Base-by-base conservation (phyloP, 2,888 invertebrate genomes). In the Phymatocera aterrima region DNA sequence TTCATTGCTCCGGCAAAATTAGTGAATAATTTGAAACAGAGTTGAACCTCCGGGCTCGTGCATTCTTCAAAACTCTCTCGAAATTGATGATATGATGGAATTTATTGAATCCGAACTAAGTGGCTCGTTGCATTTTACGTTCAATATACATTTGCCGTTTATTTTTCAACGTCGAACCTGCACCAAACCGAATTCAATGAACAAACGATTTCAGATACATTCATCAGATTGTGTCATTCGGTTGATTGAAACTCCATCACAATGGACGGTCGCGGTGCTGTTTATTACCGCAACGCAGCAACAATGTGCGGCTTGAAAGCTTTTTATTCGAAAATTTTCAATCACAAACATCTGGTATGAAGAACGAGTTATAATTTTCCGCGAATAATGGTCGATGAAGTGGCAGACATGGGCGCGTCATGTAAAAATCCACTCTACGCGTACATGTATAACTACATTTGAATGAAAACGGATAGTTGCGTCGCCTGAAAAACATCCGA, bases 381-480 rank as follows among this genome's bases (percentile, higher is more conserved):
- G 34, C 34, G 34, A 51, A 72, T 72, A 51, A 51, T 72, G 51
- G 72, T 10, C 34, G 72, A 31, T n/a, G 21, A 34, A 18, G 18
- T 31, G 21, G 18, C 24, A 40, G 28, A 21, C 15, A 15, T 6
- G 72, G 28, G 31, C 15, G 28, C 18, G 72, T 51, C 34, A 51
- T 72, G 72, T 51, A 72, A 72, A 72, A 72, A 72, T 72, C 34
- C 72, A 72, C 72, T 72, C 51, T 37, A n/a, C 70, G 28, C 46
- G 70, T 40, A 70, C 21, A 5, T 4, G 40, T 40, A 40, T n/a
- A n/a, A n/a, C n/a, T n/a, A n/a, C n/a, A n/a, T 31, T 72, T 72
- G 72, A 51, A 72, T 72, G n/a, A 48, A 37, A 72, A 34, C 8
- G 72, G 51, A 72, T 51, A 72, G 72, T 72, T 48, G 51, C 34